phyloP scores from a whole-genome alignment of 2,113 vertebrate genomes.

The Carassius carassius region DNA sequence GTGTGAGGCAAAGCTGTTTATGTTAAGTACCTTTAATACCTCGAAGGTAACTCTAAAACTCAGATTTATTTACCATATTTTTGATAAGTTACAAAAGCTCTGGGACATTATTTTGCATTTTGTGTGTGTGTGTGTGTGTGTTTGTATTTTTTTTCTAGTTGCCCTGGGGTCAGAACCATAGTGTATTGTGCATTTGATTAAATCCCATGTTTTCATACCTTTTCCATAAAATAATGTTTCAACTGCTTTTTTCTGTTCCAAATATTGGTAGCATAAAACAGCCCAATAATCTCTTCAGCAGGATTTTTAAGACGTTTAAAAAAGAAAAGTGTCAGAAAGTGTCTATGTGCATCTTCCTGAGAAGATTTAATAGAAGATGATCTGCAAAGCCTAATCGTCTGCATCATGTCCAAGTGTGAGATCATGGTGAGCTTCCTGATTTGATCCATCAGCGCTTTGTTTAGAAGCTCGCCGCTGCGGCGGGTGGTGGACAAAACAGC shows the following conservation, averaged over 20 bases:
- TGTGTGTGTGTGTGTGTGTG: not conserved
- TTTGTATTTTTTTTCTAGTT: conserved; percentile 1
- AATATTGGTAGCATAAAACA: conserved; percentile 7
- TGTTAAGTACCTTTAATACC: conserved; percentile 28
- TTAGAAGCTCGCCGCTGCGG: not conserved
- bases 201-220: not conserved
- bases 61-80: conserved; percentile 8
- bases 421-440: not conserved
- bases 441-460: not conserved
- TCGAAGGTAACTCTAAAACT: conserved; percentile 1
- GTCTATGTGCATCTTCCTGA: not conserved
- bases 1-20: conserved; percentile 27
- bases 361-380: not conserved
- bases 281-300: not conserved
- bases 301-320: not conserved
- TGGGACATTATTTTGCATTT: not conserved
- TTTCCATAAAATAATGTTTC: not conserved
- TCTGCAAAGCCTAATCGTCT: not conserved
- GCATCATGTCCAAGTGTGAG: no score
- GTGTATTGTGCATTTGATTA: not conserved
- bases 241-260: not conserved
- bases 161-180: not conserved
- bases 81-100: not conserved
- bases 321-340: no score
- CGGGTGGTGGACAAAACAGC: not conserved